A percentile compares a stretch with the other conserved stretches of the same genome.
phyloP scores from a whole-genome alignment of 2,113 vertebrate species.

The Sardina pilchardus region DNA sequence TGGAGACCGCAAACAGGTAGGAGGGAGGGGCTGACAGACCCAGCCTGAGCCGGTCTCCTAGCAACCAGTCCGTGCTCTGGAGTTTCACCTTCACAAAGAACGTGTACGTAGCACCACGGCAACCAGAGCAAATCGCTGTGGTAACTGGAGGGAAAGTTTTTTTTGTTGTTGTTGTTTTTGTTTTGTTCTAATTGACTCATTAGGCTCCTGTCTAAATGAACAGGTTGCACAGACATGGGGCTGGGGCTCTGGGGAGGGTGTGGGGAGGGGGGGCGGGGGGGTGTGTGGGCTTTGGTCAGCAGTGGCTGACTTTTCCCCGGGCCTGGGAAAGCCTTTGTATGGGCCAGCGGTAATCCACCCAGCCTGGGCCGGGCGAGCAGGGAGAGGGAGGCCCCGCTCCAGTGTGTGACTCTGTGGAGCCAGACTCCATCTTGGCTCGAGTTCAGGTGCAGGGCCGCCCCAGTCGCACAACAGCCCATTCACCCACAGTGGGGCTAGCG shows the following conservation, averaged over 20 bases:
- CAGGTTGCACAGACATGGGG: not conserved
- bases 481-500: conserved; percentile 17
- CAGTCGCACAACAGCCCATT: conserved; percentile 39
- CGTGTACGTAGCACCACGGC: conserved; percentile 27
- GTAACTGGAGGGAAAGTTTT: conserved; percentile 24
- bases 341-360: not conserved
- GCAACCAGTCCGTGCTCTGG: conserved; percentile 53
- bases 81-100: conserved; percentile 46
- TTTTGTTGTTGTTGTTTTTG: not conserved
- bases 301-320: conserved; percentile 6
- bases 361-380: not conserved
- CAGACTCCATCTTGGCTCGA: conserved; percentile 39
- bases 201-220: conserved; percentile 23
- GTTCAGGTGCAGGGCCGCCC: conserved; percentile 21
- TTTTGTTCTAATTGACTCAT: conserved; percentile 3
- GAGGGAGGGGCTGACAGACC: conserved; percentile 41
- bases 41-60: conserved; percentile 55
- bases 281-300: not conserved
- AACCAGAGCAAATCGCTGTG: conserved; percentile 34
- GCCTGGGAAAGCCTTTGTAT: conserved; percentile 2
- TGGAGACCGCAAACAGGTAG: conserved; percentile 39
- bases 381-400: not conserved
- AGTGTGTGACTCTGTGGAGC: conserved; percentile 16
- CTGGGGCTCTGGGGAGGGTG: not conserved
- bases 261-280: no score